Conservation (phyloP, 2,888 invertebrate species). For the Gastrophysa polygoni region DNA sequence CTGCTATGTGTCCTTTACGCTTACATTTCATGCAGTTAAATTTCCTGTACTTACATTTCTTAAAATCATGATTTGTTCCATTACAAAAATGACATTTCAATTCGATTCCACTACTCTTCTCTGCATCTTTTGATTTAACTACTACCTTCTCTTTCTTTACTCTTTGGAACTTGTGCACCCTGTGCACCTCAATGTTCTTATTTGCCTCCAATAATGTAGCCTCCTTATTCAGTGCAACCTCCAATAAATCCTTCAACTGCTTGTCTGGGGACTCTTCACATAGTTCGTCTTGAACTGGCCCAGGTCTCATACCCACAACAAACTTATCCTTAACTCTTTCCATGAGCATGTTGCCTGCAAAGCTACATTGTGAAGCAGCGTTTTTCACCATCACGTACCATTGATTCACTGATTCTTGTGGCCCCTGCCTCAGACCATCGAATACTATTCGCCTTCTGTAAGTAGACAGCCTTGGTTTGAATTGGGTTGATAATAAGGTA, state of each 20-base stretch:
- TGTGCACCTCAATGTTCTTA: background rate
- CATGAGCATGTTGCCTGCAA: constrained; percentile 1
- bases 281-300: background rate
- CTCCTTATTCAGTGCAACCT: no score
- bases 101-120: background rate
- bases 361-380: constrained; percentile 13
- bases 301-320: constrained; percentile 8
- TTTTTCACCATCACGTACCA: constrained; percentile 21
- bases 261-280: constrained; percentile 1
- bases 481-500: background rate
- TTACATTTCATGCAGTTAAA: constrained; percentile 7
- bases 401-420: constrained; percentile 14
- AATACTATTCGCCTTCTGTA: constrained; percentile 9
- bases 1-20: constrained; percentile 2
- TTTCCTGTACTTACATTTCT: constrained; percentile 11
- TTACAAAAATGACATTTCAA: constrained; percentile 12
- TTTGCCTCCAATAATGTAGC: background rate
- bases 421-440: constrained; percentile 1
- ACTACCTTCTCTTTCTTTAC: background rate
- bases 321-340: constrained; percentile 18
- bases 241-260: background rate
- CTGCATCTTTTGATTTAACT: constrained; percentile 1
- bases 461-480: constrained; percentile 7
- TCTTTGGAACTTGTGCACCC: background rate
- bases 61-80: constrained; percentile 14